Conservation (phyloP, 2,888 invertebrate species). For the Sphaeridia pumilis region DNA sequence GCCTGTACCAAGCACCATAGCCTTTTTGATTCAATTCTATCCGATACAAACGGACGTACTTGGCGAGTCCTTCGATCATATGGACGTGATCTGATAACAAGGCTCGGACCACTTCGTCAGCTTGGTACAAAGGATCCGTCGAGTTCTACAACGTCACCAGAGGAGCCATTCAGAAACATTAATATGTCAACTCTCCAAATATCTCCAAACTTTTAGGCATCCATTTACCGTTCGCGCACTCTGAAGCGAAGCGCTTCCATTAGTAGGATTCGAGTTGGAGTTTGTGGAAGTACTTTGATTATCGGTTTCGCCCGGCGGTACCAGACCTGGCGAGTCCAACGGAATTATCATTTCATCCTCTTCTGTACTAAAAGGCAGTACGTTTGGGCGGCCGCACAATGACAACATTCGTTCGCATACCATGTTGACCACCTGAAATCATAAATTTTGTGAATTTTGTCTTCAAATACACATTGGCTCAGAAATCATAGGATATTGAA, state of each 20-base stretch:
- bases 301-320: slow-evolving; percentile 15
- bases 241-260: too few species aligned
- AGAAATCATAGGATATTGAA: not conserved
- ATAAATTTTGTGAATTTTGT: too few species aligned
- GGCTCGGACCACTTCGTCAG: slow-evolving; percentile 43
- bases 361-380: slow-evolving; percentile 44
- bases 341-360: slow-evolving; percentile 36
- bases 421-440: slow-evolving; percentile 57
- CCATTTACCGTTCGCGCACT: too few species aligned
- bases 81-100: slow-evolving; percentile 49
- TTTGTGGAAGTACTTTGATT: too few species aligned
- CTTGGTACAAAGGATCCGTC: slow-evolving; percentile 23
- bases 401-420: slow-evolving; percentile 64
- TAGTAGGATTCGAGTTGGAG: too few species aligned
- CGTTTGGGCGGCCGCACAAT: slow-evolving; percentile 55
- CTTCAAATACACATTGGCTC: too few species aligned
- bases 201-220: too few species aligned
- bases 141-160: slow-evolving; percentile 1
- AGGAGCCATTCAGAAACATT: too few species aligned
- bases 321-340: slow-evolving; percentile 21
- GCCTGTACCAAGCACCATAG: slow-evolving; percentile 51
- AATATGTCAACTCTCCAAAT: too few species aligned
- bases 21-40: slow-evolving; percentile 53
- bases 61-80: slow-evolving; percentile 45
- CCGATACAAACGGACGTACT: slow-evolving; percentile 41